Evolutionary conservation across 2,888 invertebrate species (phyloP).

Genomic region (Ennomos erosarius): DNA sequence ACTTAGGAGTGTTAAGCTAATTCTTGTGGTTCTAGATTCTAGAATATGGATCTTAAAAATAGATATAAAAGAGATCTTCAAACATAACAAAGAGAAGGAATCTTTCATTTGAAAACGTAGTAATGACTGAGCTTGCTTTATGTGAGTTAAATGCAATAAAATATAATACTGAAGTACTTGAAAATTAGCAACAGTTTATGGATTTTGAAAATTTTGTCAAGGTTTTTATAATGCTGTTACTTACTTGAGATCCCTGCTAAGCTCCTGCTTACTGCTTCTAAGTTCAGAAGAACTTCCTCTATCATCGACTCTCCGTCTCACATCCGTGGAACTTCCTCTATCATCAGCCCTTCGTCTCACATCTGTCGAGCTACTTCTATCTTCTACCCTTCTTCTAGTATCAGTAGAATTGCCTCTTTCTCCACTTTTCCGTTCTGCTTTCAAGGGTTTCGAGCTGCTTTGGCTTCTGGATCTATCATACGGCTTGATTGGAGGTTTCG

Average conservation of each 20-base stretch:
- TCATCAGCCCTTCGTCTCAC: conserved; percentile 46
- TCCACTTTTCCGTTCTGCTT: conserved; percentile 40
- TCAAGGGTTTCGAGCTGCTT: conserved; percentile 78
- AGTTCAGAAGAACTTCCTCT: conserved; percentile 61
- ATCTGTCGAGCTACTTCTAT: conserved; percentile 46
- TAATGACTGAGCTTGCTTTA: no score
- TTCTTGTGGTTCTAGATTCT: no score
- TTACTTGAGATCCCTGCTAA: conserved; percentile 74
- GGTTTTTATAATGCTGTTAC: conserved; percentile 38
- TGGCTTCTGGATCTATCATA: conserved; percentile 77
- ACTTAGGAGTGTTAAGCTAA: no score
- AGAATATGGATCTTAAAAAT: no score
- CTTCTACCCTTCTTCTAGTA: conserved; percentile 23
- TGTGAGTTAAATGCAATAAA: no score
- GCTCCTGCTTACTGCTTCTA: conserved; percentile 72
- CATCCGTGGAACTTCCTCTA: conserved; percentile 17
- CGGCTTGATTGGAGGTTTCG: conserved; percentile 77
- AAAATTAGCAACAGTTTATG: no score
- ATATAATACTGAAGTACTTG: no score
- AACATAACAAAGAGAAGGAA: no score
- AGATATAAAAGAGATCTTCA: no score
- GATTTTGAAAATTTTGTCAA: no score
- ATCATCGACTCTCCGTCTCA: conserved; percentile 19
- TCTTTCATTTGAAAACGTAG: no score
- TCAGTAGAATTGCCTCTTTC: conserved; percentile 46